These are phyloP conservation scores for Hydrocynus forskahlii DNA, from an alignment of 2,797 vertebrate species.

Conservation along the genomic window DNA sequence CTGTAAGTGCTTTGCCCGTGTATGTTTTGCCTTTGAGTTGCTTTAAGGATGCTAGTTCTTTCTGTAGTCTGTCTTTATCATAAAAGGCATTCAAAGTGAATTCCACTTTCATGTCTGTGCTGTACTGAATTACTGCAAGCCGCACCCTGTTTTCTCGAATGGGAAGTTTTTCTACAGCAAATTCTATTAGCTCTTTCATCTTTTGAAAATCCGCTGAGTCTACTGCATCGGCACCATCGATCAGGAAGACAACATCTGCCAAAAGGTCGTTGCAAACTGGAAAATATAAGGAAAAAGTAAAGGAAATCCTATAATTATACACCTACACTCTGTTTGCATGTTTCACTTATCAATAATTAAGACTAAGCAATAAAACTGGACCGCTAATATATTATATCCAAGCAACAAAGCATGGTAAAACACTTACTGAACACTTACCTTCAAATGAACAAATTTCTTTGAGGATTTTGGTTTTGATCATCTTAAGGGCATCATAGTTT, in stretches of 20 bases:
- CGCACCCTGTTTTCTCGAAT: conserved; percentile 75
- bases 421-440: conserved; percentile 68
- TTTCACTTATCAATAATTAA: no score
- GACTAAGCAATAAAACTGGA: no score
- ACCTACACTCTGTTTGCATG: no score
- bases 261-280: conserved; percentile 78
- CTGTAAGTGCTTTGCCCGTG: conserved; percentile 78
- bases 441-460: conserved; percentile 82
- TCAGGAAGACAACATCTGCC: conserved; percentile 81
- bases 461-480: conserved; percentile 80
- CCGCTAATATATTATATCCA: no score
- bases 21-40: conserved; percentile 65
- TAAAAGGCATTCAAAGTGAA: conserved; percentile 74
- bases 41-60: conserved; percentile 65
- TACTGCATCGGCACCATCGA: conserved; percentile 81
- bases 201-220: conserved; percentile 65
- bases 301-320: no score
- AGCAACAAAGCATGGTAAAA: no score
- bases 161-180: conserved; percentile 71
- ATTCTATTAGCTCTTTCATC: conserved; percentile 76
- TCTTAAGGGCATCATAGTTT: conserved; percentile 81
- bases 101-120: conserved; percentile 58
- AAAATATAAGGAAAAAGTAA: conserved; percentile 26
- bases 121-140: conserved; percentile 83
- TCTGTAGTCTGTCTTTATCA: conserved; percentile 58